phyloP scores from a whole-genome alignment of 2,797 vertebrate genomes.

The Prionace glauca region DNA sequence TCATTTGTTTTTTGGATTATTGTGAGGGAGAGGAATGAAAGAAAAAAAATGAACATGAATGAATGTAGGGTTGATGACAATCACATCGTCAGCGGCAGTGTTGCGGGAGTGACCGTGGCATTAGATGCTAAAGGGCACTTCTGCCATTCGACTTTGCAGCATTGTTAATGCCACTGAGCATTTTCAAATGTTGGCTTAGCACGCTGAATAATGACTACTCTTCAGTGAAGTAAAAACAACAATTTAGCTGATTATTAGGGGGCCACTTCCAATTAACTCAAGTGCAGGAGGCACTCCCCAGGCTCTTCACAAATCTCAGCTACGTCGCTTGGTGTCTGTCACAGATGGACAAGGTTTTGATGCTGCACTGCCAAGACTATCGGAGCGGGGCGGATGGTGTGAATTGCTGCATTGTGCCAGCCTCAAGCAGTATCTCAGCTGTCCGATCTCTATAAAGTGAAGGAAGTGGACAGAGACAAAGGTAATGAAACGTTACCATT shows the following conservation, averaged over 20 bases:
- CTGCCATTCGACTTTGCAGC: not conserved
- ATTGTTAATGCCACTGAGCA: not conserved
- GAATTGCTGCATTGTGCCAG: not conserved
- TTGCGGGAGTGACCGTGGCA: not conserved
- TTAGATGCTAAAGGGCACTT: not conserved
- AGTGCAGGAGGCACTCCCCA: not conserved
- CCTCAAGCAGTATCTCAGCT: not conserved
- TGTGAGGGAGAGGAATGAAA: not conserved
- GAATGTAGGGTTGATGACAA: not conserved
- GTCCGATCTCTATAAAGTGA: not conserved
- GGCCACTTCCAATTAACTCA: constrained; percentile 5
- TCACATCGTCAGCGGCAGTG: not conserved
- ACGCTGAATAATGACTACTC: not conserved
- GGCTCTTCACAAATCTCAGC: not conserved
- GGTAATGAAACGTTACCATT: not conserved
- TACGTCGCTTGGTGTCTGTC: not conserved
- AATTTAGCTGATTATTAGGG: constrained; percentile 21
- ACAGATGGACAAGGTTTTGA: not conserved
- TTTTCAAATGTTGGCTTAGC: not conserved
- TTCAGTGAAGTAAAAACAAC: not conserved
- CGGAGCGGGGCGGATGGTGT: not conserved
- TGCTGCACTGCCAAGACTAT: not conserved
- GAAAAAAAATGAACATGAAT: not conserved
- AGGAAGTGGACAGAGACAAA: not conserved
- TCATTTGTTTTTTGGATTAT: too few relatives aligned